Base-by-base conservation (phyloP, 1,140 invertebrate genomes). In the Aphelenchoides fujianensis region DNA sequence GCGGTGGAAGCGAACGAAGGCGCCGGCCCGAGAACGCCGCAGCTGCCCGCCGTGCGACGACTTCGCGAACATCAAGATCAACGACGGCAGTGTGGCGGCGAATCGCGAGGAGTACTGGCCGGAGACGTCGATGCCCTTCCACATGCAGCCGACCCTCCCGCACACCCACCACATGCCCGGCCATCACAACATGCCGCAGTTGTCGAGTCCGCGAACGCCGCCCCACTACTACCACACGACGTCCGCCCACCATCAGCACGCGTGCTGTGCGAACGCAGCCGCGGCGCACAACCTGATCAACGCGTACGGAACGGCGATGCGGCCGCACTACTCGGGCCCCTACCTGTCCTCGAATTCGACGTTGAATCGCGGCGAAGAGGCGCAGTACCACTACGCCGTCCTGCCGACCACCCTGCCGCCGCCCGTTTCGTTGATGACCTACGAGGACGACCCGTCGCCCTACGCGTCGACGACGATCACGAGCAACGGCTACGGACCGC, bases 21-120 rank as follows among this genome's bases (percentile, higher is more conserved):
- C 16, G 32, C 16, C 55, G 7, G 23, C 23, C 23, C 55, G 55
- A 16, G 41, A 48, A 48, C 5, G 12, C 32, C 63, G 63, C 1
- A 34, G 31, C 31, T 37, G 63, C 7, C 63, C 63, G 0, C 63
- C 63, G 31, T 34, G 32, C 32, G 36, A 34, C 32, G 63, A 66
- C 34, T 66, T 66, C 32, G 55, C 55, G 7, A 59, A 59, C 55
- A 66, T 66, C 1, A 66, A 66, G 34, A 66, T 66, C 63, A 66
- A 66, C 32, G 63, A 66, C 32, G 63, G 63, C 19, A 19, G 16
- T 12, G 63, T 66, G 2, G 63, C 63, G 0, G 36, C 63, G 0
- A 30, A 48, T 12, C 63, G 63, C 12, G 63, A 66, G 7, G 63
- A 66, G 34, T 66, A 66, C 7, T 66, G 63, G 63, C 63, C 63